phyloP scores from a whole-genome alignment of 2,113 vertebrate species.

The Emydura subglobosa region DNA sequence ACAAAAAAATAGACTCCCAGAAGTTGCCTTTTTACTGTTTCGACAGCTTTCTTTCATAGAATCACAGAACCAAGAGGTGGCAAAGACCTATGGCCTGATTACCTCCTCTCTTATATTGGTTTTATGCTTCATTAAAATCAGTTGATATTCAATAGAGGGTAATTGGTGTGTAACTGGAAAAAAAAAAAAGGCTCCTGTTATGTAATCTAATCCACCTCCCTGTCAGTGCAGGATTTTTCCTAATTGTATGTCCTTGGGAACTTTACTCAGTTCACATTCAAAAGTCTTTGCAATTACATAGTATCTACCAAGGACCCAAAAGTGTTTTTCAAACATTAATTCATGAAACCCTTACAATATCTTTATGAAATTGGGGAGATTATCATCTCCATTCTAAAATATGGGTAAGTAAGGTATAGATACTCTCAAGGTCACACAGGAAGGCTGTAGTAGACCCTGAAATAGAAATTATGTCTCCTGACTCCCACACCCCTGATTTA shows the following conservation, averaged over 20 bases:
- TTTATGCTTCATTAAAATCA: not conserved
- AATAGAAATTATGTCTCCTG: not conserved
- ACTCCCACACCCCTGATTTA: not conserved
- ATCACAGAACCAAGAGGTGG: constrained; percentile 4
- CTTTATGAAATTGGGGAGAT: not conserved
- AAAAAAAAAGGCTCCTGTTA: not conserved
- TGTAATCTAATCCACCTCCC: not conserved
- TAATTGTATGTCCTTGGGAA: not conserved
- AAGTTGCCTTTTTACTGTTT: not conserved
- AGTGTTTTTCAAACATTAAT: not conserved
- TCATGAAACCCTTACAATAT: not conserved
- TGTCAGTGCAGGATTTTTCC: not conserved
- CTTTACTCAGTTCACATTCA: not conserved
- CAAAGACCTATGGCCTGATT: not conserved
- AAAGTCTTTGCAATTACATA: not conserved
- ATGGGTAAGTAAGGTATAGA: not conserved
- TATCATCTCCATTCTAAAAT: not conserved
- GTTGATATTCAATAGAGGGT: not conserved
- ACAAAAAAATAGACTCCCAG: not conserved
- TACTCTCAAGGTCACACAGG: not conserved
- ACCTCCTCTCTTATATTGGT: not conserved
- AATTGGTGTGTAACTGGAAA: not conserved
- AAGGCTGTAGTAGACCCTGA: not conserved
- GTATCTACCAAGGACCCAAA: not conserved
- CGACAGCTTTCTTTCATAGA: not conserved